These are phyloP conservation scores for Morone saxatilis DNA, from an alignment of 2,113 vertebrate genomes.

Conservation along the genomic window DNA sequence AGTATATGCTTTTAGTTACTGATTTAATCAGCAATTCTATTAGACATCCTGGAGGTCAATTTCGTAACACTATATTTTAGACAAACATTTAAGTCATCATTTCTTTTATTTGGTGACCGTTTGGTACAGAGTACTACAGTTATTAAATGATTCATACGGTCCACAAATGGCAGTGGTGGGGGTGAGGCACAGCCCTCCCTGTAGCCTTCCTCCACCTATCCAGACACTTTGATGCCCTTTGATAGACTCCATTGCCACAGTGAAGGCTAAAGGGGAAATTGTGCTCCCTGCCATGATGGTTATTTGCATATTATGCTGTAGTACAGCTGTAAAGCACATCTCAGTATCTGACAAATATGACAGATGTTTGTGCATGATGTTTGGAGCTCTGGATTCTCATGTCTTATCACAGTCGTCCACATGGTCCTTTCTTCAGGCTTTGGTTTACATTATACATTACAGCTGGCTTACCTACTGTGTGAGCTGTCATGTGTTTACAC, in stretches of 20 bases:
- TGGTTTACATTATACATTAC: conserved; percentile 53
- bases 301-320: conserved; percentile 42
- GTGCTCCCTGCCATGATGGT: conserved; percentile 12
- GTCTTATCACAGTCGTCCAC: conserved; percentile 61
- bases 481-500: conserved; percentile 28
- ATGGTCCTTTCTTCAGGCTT: conserved; percentile 29
- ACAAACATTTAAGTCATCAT: background rate
- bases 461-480: conserved; percentile 7
- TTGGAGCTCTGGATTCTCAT: conserved; percentile 30
- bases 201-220: conserved; percentile 7
- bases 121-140: background rate
- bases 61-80: background rate
- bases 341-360: conserved; percentile 35
- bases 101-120: background rate
- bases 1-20: background rate
- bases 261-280: conserved; percentile 47
- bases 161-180: background rate
- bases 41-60: background rate
- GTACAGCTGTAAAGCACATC: conserved; percentile 35
- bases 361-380: conserved; percentile 30
- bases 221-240: conserved; percentile 36
- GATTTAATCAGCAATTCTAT: background rate
- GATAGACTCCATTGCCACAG: conserved; percentile 41
- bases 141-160: conserved; percentile 6
- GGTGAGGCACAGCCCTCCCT: conserved; percentile 4